Evolutionary conservation across 2,888 invertebrate genomes (phyloP).

Genomic region (Apeira syringaria): DNA sequence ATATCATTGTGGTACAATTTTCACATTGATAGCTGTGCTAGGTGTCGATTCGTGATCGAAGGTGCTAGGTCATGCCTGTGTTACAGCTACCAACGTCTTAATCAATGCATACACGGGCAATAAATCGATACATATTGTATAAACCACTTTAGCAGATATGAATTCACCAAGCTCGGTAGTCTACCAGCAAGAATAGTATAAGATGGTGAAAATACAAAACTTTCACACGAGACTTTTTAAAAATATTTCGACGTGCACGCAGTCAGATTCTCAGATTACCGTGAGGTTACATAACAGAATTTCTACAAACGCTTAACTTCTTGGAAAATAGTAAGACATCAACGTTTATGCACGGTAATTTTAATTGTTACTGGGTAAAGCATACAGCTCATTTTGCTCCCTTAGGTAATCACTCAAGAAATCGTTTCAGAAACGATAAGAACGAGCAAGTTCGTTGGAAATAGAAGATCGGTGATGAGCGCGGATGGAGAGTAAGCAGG

Average conservation of each 20-base stretch:
- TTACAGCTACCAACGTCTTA: no score
- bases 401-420: not conserved
- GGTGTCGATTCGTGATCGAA: no score
- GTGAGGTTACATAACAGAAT: constrained; percentile 27
- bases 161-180: constrained; percentile 28
- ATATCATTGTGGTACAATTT: no score
- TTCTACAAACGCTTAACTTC: constrained; percentile 23
- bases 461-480: no score
- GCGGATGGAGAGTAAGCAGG: no score
- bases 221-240: constrained; percentile 42
- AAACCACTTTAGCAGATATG: no score
- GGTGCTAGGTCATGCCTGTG: no score
- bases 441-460: no score
- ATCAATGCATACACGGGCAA: no score
- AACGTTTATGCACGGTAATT: constrained; percentile 9
- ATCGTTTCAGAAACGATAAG: not conserved
- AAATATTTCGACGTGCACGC: constrained; percentile 34
- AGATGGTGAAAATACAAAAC: constrained; percentile 41
- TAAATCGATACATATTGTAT: no score
- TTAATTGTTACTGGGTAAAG: constrained; percentile 5
- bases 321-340: constrained; percentile 7
- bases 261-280: constrained; percentile 27
- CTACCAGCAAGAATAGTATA: constrained; percentile 28
- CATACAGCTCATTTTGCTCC: not conserved
- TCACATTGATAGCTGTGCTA: no score